Evolutionary conservation across 1,140 invertebrate genomes (phyloP), one percentile per base, ranked within the genome.

Genomic region (Temnothorax longispinosus): DNA sequence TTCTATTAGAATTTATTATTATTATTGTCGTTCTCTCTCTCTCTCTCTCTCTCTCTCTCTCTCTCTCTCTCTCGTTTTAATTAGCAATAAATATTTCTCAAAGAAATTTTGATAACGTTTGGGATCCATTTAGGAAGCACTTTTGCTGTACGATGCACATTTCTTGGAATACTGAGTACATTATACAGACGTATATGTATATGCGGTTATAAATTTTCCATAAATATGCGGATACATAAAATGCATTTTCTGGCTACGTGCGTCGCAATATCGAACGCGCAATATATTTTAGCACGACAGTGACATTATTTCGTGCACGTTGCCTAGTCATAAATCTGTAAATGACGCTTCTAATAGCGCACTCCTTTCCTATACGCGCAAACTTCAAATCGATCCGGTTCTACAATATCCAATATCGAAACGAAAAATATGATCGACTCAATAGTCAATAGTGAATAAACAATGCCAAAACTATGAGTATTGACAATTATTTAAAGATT

Each of bases 231-330:
- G 56, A 75, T 60, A 60, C 27, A 75, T 84, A 84, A 75, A 84
- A 84, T 84, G 41, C 80, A 84, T 75, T 84, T 84, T 84, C 80
- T 84, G 69, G 69, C 27, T 84, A 84, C 80, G 80, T 84, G 80
- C 71, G 56, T 84, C 56, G 80, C 80, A 60, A 84, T 84, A 84
- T 84, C 62, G 82, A 78, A 85, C 82, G 82, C 6, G 82, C 75
- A 65, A 85, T 85, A 85, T 78, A 85, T 78, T 65, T 52, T 44
- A 41, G 50, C 10, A 64, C 74, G 82, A 78, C 71, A 78, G 82
- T 85, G 38, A 60, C 74, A 78, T 85, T 85, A 85, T 85, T 78
- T 85, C 75, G 72, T 35, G 82, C 67, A 77, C 82, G 82, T 85
- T 85, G 62, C 60, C 47, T 47, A 47, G 58, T 44, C 74, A 78